Evolutionary conservation across 2,888 invertebrate genomes (phyloP).

Genomic region (Mactromeris polynyma): DNA sequence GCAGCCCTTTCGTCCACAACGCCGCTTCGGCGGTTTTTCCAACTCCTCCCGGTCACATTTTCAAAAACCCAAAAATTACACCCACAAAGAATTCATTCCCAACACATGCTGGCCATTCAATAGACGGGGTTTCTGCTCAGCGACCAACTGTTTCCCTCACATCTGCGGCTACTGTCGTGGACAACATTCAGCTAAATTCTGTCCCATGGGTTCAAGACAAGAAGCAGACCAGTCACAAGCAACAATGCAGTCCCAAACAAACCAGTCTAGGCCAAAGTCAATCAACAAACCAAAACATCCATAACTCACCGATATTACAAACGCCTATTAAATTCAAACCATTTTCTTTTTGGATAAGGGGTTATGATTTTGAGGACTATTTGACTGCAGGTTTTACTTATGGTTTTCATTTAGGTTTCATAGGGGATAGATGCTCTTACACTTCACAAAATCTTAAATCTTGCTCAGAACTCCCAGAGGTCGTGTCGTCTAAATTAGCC

Average conservation of each 20-base stretch:
- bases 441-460: conserved; percentile 24
- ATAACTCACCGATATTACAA: too few species aligned
- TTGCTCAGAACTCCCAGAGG: conserved; percentile 17
- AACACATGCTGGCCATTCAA: too few species aligned
- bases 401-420: conserved; percentile 39
- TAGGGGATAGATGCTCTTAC: conserved; percentile 18
- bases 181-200: too few species aligned
- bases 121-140: too few species aligned
- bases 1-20: neutral
- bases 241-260: too few species aligned
- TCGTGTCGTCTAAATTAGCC: conserved; percentile 21
- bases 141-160: too few species aligned
- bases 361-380: conserved; percentile 11
- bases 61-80: too few species aligned
- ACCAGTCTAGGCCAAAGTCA: too few species aligned
- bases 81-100: too few species aligned
- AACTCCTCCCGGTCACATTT: neutral
- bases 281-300: too few species aligned
- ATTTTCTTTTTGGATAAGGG: neutral
- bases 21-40: neutral
- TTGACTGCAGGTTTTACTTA: conserved; percentile 23
- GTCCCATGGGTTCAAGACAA: neutral
- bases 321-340: neutral
- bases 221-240: too few species aligned
- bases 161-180: too few species aligned